A percentile compares a stretch with the other conserved stretches of the same genome.
Conservation (phyloP, 2,888 invertebrate genomes). For the Acrobasis consociella region DNA sequence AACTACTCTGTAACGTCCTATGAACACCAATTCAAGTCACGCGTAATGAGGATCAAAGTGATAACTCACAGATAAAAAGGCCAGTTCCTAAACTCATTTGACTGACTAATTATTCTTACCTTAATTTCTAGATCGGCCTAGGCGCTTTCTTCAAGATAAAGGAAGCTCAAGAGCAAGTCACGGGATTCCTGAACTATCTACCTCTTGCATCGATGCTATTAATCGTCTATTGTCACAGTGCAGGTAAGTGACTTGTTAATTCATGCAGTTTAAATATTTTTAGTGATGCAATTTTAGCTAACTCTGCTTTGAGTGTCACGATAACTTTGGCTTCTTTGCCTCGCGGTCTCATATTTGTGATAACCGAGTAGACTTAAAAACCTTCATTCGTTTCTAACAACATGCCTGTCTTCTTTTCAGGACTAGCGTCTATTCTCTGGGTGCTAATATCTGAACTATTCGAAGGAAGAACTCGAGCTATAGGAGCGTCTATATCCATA, state of each 20-base stretch:
- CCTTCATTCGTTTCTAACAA: neutral
- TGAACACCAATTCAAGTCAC: too few species aligned
- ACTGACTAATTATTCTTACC: constrained; percentile 15
- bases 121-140: constrained; percentile 47
- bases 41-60: too few species aligned
- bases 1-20: too few species aligned
- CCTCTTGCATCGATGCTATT: constrained; percentile 51
- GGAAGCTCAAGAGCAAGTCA: constrained; percentile 35
- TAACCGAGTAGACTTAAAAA: too few species aligned
- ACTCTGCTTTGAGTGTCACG: too few species aligned
- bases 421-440: constrained; percentile 48
- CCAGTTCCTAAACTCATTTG: too few species aligned
- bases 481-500: constrained; percentile 44
- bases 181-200: constrained; percentile 50
- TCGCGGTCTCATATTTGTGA: too few species aligned
- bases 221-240: constrained; percentile 46
- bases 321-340: too few species aligned
- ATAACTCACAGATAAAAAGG: too few species aligned
- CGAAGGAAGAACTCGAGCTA: constrained; percentile 45
- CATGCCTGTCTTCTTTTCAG: constrained; percentile 34
- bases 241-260: constrained; percentile 37
- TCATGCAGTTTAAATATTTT: neutral
- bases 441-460: constrained; percentile 45
- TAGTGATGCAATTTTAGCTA: too few species aligned
- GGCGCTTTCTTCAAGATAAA: constrained; percentile 49